Percentiles rank a stretch among this genome's conserved stretches.
Conservation (phyloP, 2,888 invertebrate genomes). For the Leptinotarsa tumamoca region DNA sequence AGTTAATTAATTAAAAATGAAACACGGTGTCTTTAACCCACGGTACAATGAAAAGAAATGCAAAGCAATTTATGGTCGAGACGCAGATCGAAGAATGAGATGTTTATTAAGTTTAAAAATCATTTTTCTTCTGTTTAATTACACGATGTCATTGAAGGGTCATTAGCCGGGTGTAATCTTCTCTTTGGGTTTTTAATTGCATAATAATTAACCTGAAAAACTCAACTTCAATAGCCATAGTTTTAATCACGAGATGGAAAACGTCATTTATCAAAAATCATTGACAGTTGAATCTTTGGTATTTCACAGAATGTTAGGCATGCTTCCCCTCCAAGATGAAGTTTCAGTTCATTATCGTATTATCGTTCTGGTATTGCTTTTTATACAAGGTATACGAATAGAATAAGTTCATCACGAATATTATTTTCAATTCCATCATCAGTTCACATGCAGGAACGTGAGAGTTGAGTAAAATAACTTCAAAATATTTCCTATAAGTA, state of each 20-base stretch:
- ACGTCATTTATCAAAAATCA: constrained; percentile 42
- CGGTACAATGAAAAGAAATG: constrained; percentile 51
- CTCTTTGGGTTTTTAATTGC: constrained; percentile 42
- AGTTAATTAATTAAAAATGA: constrained; percentile 65
- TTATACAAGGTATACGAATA: no score
- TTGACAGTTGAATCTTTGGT: constrained; percentile 38
- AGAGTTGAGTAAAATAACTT: no score
- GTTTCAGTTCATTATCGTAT: no score
- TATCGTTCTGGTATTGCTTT: no score
- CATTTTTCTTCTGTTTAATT: constrained; percentile 60
- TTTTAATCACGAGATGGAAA: constrained; percentile 45
- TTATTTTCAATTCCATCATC: no score
- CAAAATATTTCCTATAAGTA: no score
- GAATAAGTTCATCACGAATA: no score
- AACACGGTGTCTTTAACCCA: constrained; percentile 53
- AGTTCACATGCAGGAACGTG: no score
- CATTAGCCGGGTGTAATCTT: constrained; percentile 49
- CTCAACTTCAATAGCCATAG: constrained; percentile 38
- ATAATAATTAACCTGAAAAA: constrained; percentile 39
- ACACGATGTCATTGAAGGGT: constrained; percentile 59
- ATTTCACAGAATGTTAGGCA: background rate
- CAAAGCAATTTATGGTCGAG: constrained; percentile 43
- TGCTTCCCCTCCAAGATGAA: background rate
- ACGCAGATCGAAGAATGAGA: constrained; percentile 51
- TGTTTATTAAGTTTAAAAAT: constrained; percentile 57